These are phyloP conservation scores for Cepphus grylle DNA, from an alignment of 2,113 vertebrate species.

Conservation along the genomic window DNA sequence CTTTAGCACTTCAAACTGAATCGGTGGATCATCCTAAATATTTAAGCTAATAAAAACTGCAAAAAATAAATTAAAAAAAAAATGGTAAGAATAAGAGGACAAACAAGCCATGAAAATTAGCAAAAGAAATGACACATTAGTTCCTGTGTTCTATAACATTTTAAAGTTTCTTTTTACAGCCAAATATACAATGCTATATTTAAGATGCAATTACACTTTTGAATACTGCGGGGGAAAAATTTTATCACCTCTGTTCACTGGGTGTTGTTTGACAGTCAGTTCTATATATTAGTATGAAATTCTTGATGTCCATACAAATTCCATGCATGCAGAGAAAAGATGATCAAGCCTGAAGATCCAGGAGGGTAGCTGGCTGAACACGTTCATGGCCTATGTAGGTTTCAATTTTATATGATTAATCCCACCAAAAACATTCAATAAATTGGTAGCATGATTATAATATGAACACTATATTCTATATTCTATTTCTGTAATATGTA, in stretches of 20 bases:
- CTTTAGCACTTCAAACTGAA: background rate
- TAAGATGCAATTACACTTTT: background rate
- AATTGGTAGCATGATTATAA: background rate
- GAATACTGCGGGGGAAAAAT: background rate
- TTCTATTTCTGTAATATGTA: background rate
- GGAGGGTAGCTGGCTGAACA: background rate
- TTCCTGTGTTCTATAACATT: background rate
- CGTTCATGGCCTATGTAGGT: background rate
- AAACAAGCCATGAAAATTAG: background rate
- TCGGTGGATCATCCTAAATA: background rate
- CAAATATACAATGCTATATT: background rate
- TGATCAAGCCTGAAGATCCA: background rate
- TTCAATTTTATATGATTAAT: background rate
- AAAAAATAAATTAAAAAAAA: background rate
- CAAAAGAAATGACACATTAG: background rate
- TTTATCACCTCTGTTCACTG: background rate
- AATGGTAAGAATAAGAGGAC: background rate
- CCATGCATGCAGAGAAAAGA: background rate
- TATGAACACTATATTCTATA: background rate
- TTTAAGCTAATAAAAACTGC: background rate
- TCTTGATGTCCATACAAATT: background rate
- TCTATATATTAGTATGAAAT: background rate
- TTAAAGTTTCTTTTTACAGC: background rate
- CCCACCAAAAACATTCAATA: background rate
- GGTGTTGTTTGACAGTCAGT: background rate